Evolutionary conservation across 2,888 invertebrate genomes (phyloP), one percentile per base, ranked within the genome.

Genomic region (Ferdinandea cuprea): DNA sequence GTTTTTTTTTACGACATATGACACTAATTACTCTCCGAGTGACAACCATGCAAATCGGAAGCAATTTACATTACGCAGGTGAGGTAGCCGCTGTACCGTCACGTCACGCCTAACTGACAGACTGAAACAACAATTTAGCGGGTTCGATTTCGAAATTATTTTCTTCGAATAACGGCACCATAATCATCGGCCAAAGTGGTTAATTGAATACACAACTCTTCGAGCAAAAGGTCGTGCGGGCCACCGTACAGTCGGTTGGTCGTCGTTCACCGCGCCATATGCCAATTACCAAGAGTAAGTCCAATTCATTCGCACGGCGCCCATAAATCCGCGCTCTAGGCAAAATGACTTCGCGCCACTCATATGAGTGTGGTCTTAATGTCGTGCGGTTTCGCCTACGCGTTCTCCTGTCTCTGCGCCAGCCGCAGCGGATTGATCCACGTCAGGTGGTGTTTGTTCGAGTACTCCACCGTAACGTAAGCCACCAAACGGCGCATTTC

Each of bases 231-330:
- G 40, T 15, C 40, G 40, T 7, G 15, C 40, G 13, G 40, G 32
- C 32, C n/a, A 28, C 65, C 28, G n/a, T n/a, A n/a, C n/a, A n/a
- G n/a, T n/a, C n/a, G n/a, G n/a, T n/a, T n/a, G n/a, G n/a, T n/a
- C n/a, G n/a, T n/a, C n/a, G n/a, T n/a, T n/a, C n/a, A n/a, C n/a
- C n/a, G n/a, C n/a, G 21, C 66, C 25, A 48, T 40, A 48, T 48
- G 69, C 37, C 69, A 69, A 69, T 69, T 69, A 69, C 48, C 28
- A 13, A 13, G 7, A 61, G 74, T 72, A 61, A 71, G 71, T 66
- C 76, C 76, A 81, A 81, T 77, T 81, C 81, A 81, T 81, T 77
- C 71, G 59, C 61, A 35, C 52, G 77, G 81, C 76, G 71, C 69
- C 66, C 59, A 59, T 76, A 71, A 81, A 65, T 71, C 37, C 44